Evolutionary conservation across 64 coral and sea anemone genomes (phyloP), one percentile per base, ranked within the genome.

Genomic region (Stylophora pistillata): DNA sequence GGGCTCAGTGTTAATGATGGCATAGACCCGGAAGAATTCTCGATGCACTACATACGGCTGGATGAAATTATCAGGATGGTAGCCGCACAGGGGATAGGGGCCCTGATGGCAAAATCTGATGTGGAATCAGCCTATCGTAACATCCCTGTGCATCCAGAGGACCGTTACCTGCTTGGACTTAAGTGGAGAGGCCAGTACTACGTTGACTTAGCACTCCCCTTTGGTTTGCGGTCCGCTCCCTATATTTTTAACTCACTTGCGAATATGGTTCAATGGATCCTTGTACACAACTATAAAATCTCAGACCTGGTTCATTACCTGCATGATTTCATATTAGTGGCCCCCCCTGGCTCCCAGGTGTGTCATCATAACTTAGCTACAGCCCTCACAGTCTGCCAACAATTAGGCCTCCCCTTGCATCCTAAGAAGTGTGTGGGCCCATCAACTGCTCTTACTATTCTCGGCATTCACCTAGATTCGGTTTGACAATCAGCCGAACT

Each of bases 401-500:
- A n/a, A n/a, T n/a, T n/a, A n/a, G n/a, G n/a, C n/a, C n/a, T n/a
- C n/a, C n/a, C n/a, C n/a, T n/a, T n/a, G n/a, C n/a, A n/a, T n/a
- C n/a, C n/a, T n/a, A n/a, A n/a, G n/a, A n/a, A n/a, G n/a, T n/a
- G n/a, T n/a, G n/a, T n/a, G n/a, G n/a, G n/a, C n/a, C n/a, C n/a
- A n/a, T n/a, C n/a, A n/a, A 89, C 92, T 17, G 54, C 71, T 29
- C 53, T 94, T 3, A 34, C 56, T 0, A 62, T 94, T 27, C 54
- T 89, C 26, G 78, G 71, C 11, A 93, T 93, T 37, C 86, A 89
- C 16, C 54, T 89, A 0, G 66, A 88, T 55, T 88, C 78, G 52
- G 18, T 77, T 12, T 9, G 30, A 5, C 15, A 72, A 31, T 58
- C 73, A 3, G 52, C 86, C 2, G 18, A 72, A 21, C 59, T 94